Evolutionary conservation across 1,140 invertebrate species (phyloP).

Genomic region (Protaetia brevitarsis): DNA sequence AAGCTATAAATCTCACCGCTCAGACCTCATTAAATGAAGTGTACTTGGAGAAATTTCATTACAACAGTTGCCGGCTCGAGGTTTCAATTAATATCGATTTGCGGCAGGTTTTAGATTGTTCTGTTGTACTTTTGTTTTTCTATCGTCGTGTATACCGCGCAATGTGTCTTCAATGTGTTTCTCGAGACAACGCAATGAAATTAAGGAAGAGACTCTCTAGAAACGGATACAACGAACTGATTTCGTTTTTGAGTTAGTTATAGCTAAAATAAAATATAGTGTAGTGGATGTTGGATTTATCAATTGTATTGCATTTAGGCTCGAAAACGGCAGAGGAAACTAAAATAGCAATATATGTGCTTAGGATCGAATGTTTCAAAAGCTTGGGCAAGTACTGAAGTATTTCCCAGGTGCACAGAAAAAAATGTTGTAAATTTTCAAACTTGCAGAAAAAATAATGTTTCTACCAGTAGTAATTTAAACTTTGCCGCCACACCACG

Average conservation of each 20-base stretch:
- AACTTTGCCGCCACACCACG: no score
- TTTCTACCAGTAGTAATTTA: no score
- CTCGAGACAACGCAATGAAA: neutral
- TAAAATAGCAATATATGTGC: no score
- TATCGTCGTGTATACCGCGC: neutral
- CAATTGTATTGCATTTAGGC: neutral
- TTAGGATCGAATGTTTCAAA: no score
- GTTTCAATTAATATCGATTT: slow-evolving; percentile 34
- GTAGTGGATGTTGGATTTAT: neutral
- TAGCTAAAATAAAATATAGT: neutral
- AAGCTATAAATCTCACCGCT: slow-evolving; percentile 29
- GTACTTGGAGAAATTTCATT: slow-evolving; percentile 31
- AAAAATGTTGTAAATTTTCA: no score
- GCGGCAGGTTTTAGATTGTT: slow-evolving; percentile 21
- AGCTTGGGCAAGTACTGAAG: no score
- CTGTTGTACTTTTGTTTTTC: slow-evolving; percentile 25
- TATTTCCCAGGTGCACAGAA: no score
- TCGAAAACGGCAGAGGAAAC: no score
- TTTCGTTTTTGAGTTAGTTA: no score
- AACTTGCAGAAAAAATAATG: no score
- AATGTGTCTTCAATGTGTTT: neutral
- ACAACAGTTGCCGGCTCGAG: slow-evolving; percentile 30
- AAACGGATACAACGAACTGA: no score
- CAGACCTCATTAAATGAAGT: slow-evolving; percentile 28
- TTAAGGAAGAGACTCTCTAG: no score